Percentiles rank a stretch among this genome's conserved stretches.
Conservation (phyloP, 2,797 vertebrate species). For the Glyptemys insculpta region DNA sequence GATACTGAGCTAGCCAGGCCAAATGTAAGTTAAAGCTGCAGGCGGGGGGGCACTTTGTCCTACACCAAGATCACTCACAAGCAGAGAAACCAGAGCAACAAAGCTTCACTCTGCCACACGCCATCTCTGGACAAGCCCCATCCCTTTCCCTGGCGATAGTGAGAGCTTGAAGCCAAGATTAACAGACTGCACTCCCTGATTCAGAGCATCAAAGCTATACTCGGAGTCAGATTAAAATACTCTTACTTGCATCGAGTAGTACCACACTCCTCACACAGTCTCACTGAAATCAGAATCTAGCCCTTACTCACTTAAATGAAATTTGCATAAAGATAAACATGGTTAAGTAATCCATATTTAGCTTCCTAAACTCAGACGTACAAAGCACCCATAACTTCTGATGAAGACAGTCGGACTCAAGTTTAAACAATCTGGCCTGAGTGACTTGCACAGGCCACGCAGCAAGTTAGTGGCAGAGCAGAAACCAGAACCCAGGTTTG, state of each 20-base stretch:
- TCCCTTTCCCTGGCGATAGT: not conserved
- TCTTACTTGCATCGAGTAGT: not conserved
- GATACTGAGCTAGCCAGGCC: not conserved
- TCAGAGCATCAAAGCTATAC: not conserved
- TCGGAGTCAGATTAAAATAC: not conserved
- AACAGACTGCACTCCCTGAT: not conserved
- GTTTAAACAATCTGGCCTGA: not conserved
- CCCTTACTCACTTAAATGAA: not conserved
- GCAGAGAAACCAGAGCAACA: not conserved
- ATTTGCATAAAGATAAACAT: not conserved
- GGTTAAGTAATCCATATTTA: not conserved
- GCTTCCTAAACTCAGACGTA: not conserved
- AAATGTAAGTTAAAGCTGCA: not conserved
- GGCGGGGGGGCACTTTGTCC: not conserved
- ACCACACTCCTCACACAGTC: not conserved
- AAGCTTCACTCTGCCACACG: not conserved
- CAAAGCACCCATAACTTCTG: not conserved
- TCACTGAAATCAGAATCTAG: not conserved
- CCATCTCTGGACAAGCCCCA: not conserved
- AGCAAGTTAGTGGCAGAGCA: not conserved
- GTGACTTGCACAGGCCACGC: not conserved
- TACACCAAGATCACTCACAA: not conserved
- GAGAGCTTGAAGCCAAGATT: not conserved
- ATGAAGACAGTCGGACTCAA: not conserved
- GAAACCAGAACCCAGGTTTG: not conserved